Base-by-base conservation (phyloP, 1,140 invertebrate genomes). In the Danaus melanippus region DNA sequence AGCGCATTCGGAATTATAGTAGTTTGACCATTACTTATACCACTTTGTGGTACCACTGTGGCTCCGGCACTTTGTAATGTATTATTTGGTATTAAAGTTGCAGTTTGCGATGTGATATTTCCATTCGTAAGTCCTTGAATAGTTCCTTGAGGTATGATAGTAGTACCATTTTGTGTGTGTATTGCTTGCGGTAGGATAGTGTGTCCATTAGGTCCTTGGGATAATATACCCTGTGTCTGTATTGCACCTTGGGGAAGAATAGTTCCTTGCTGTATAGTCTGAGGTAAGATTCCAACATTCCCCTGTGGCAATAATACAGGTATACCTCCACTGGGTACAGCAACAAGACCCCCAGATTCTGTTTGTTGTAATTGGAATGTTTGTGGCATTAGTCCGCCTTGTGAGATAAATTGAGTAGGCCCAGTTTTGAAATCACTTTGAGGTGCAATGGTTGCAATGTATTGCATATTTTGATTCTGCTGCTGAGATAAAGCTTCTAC, bases 401-500 rank as follows among this genome's bases (percentile, higher is more conserved):
- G 88, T 2, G 90, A 84, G 51, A 90, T 90, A 56, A 89, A 90
- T 58, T 90, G 90, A 9, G 85, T 85, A 8, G 82, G 81, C 10
- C 76, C 73, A 15, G 89, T 87, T 64, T 91, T 90, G 54, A 89
- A 90, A 12, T 87, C 66, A 67, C 73, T 64, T 89, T 91, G 79
- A 64, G 89, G 86, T 69, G 89, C 88, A 58, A 92, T 90, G 8
- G 91, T 90, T n/a, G 91, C 89, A 48, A 93, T 90, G 55, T 92
- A 93, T 68, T 93, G 92, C 69, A 92, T 84, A 74, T 90, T 92
- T 67, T 92, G 91, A 54, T 89, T 90, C 17, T 91, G 89, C 55
- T 91, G 90, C 61, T 91, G 90, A 46, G 91, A 91, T 63, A 92
- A 81, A 2, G 91, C 88, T 66, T 92, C 91, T 0, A 93, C 90